Percentiles rank a stretch among this genome's conserved stretches.
phyloP scores from a whole-genome alignment of 2,888 invertebrate species.

The Platycnemis pennipes region DNA sequence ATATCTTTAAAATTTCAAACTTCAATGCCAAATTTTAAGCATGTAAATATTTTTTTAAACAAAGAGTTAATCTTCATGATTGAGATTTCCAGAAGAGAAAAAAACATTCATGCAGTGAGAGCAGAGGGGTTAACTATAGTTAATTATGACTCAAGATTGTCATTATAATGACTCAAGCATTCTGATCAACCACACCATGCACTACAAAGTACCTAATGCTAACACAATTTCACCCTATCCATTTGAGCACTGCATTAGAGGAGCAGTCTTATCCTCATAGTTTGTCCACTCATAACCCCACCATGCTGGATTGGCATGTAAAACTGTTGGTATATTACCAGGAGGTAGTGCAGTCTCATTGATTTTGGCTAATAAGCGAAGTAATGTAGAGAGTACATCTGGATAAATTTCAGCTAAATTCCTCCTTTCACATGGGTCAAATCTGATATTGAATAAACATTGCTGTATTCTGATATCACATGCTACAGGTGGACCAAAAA shows the following conservation, averaged over 20 bases:
- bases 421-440: slow-evolving; percentile 90
- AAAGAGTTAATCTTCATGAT: too few relatives aligned
- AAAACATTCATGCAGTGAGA: too few relatives aligned
- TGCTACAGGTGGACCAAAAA: slow-evolving; percentile 79
- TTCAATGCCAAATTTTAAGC: too few relatives aligned
- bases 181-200: neutral
- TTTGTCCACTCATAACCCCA: slow-evolving; percentile 78
- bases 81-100: too few relatives aligned
- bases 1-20: too few relatives aligned
- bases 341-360: slow-evolving; percentile 77
- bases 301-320: slow-evolving; percentile 77
- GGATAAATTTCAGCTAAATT: slow-evolving; percentile 80
- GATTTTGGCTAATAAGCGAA: slow-evolving; percentile 72
- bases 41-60: too few relatives aligned
- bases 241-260: neutral
- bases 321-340: slow-evolving; percentile 77
- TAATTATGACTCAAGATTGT: too few relatives aligned
- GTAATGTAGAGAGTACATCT: slow-evolving; percentile 76
- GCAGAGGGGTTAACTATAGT: too few relatives aligned
- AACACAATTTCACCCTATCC: too few relatives aligned
- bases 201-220: neutral
- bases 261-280: slow-evolving; percentile 67
- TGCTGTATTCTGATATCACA: slow-evolving; percentile 82
- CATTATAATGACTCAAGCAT: neutral
- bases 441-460: slow-evolving; percentile 88